Base-by-base conservation (phyloP, 2,113 vertebrate species). In the Cynocephalus volans region DNA sequence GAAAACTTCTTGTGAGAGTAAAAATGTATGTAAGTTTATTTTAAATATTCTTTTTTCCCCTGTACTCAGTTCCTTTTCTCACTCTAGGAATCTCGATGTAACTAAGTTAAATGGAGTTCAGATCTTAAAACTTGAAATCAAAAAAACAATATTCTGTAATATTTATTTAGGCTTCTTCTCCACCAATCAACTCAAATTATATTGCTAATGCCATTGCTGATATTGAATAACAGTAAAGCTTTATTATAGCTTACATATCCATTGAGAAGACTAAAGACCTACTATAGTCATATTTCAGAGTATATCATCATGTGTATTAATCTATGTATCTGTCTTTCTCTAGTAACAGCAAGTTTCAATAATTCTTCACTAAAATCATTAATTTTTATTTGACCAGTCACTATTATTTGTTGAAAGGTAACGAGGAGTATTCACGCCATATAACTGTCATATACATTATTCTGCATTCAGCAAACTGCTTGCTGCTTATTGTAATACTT, bases 321-420 rank as follows among this genome's bases (percentile, higher is more conserved):
- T 98, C 98, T 97, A 36, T 54, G 48, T 28, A 80, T 88, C 28
- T 82, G 52, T 33, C 77, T 97, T 98, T 98, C 95, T 97, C 96
- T 79, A 90, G 12, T 77, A 92, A 72, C 15, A 90, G 18, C 18
- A 76, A 95, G 26, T 96, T 88, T 67, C 86, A 96, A 86, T 76
- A 87, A 97, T 97, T 98, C 92, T 97, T 98, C 96, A 98, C 96
- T 98, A 98, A 98, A 98, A 97, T 93, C 6, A 6, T 85, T 96
- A 94, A 79, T 69, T 98, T 98, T 98, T 98, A 93, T 96, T 97
- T 98, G 77, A 97, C 93, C 93, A 98, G 84, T 3, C 5, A 82
- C 91, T 95, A 52, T 83, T 97, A 96, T 97, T 98, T 97, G 69
- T 85, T 97, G 79, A 97, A 97, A 96, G 88, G 67, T 94, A 97